Evolutionary conservation across 2,113 vertebrate genomes (phyloP).

Genomic region (Prolemur simus): DNA sequence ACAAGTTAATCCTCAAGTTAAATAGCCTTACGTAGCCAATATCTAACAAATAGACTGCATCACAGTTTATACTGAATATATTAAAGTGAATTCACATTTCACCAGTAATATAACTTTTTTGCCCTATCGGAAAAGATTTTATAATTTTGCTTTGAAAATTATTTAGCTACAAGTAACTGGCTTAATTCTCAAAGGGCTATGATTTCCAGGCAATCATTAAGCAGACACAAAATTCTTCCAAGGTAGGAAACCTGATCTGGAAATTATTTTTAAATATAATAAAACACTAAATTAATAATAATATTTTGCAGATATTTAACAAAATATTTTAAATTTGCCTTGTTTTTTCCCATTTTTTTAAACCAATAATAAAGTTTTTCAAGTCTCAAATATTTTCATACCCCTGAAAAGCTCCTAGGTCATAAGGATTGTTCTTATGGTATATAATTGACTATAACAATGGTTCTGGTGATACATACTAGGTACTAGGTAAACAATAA

Average conservation of each 20-base stretch:
- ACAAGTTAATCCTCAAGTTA: background rate
- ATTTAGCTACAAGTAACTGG: slow-evolving; percentile 15
- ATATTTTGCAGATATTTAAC: background rate
- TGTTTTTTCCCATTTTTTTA: background rate
- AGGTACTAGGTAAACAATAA: background rate
- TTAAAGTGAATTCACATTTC: background rate
- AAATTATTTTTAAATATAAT: slow-evolving; percentile 46
- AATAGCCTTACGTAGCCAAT: background rate
- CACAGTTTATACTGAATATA: background rate
- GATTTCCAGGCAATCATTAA: slow-evolving; percentile 1
- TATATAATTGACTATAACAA: background rate
- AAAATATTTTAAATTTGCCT: background rate
- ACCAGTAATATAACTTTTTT: background rate
- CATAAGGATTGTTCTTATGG: background rate
- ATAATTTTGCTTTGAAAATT: slow-evolving; percentile 35
- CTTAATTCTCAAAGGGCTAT: slow-evolving; percentile 31
- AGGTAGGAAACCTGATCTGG: background rate
- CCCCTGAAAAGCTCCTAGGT: background rate
- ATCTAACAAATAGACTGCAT: background rate
- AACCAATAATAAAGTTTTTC: background rate
- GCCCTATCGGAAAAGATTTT: background rate
- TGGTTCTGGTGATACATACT: background rate
- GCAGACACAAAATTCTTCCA: background rate
- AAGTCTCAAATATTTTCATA: background rate
- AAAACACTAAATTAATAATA: background rate